Evolutionary conservation across 53 echinoderm and acorn worm species (phyloP).

Genomic region (Hippasteria phrygiana): DNA sequence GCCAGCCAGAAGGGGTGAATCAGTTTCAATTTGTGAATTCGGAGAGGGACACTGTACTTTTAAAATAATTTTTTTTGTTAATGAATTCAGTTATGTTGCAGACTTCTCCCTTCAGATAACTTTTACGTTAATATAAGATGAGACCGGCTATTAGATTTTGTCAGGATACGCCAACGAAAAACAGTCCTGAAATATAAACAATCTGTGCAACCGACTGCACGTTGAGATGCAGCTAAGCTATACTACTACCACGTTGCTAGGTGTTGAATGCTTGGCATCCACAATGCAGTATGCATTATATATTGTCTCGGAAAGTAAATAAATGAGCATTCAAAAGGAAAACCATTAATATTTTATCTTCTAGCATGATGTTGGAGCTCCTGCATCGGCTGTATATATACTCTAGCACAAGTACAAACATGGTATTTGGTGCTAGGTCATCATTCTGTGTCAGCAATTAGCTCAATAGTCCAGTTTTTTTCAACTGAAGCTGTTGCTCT

Average conservation of each 20-base stretch:
- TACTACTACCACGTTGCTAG: slow-evolving; percentile 15
- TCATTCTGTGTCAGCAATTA: too few relatives aligned
- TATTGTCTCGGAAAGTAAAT: slow-evolving; percentile 20
- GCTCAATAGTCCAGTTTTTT: too few relatives aligned
- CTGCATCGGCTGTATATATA: background rate
- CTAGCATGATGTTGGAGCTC: background rate
- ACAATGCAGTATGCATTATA: background rate
- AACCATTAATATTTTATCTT: slow-evolving; percentile 15
- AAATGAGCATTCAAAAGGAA: background rate
- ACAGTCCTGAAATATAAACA: background rate
- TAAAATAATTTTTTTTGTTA: too few relatives aligned
- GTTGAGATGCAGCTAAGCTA: background rate
- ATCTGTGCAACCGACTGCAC: background rate
- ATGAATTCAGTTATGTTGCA: too few relatives aligned
- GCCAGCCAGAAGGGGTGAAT: too few relatives aligned
- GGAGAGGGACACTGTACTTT: too few relatives aligned
- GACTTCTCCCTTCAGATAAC: too few relatives aligned
- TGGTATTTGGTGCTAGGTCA: background rate
- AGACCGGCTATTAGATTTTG: too few relatives aligned
- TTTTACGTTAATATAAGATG: too few relatives aligned
- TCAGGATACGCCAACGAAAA: too few relatives aligned
- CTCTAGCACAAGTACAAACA: background rate
- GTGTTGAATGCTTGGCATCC: background rate
- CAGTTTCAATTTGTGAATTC: too few relatives aligned
- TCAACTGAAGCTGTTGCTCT: too few relatives aligned